A percentile compares a stretch with the other conserved stretches of the same genome.
phyloP scores from a whole-genome alignment of 2,797 vertebrate genomes.

The Chromobotia macracanthus region DNA sequence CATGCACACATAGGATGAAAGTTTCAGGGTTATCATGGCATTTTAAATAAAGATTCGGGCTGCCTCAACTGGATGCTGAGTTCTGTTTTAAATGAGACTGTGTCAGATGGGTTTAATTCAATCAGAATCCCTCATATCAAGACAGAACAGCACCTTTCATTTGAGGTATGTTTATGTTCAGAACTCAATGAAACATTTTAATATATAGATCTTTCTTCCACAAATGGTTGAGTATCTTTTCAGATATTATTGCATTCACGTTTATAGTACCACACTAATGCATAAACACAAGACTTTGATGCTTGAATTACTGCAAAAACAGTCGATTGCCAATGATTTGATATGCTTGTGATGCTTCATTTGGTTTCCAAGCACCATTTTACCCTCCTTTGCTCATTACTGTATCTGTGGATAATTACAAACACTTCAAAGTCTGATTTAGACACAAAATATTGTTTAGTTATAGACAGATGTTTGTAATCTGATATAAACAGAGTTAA shows the following conservation, averaged over 20 bases:
- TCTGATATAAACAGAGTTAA: neutral
- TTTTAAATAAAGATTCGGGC: neutral
- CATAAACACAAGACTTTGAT: neutral
- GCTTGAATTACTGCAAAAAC: conserved; percentile 20
- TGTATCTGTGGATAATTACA: neutral
- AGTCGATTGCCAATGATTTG: conserved; percentile 19
- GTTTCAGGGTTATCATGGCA: neutral
- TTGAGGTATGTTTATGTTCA: neutral
- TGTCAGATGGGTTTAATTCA: no score
- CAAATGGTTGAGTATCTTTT: neutral
- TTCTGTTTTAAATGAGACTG: no score
- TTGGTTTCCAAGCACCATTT: neutral
- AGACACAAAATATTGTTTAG: conserved; percentile 1
- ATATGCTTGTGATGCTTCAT: neutral
- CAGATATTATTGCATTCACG: conserved; percentile 30
- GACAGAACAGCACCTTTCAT: neutral
- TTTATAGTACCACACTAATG: conserved; percentile 19
- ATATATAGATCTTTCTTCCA: conserved; percentile 1
- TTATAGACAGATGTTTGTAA: neutral
- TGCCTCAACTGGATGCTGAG: no score
- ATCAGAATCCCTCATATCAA: no score
- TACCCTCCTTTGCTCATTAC: neutral
- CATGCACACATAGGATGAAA: neutral
- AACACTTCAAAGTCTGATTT: neutral
- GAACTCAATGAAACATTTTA: conserved; percentile 1